Base-by-base conservation (phyloP, 2,797 vertebrate genomes). In the Notolepis coatsorum region DNA sequence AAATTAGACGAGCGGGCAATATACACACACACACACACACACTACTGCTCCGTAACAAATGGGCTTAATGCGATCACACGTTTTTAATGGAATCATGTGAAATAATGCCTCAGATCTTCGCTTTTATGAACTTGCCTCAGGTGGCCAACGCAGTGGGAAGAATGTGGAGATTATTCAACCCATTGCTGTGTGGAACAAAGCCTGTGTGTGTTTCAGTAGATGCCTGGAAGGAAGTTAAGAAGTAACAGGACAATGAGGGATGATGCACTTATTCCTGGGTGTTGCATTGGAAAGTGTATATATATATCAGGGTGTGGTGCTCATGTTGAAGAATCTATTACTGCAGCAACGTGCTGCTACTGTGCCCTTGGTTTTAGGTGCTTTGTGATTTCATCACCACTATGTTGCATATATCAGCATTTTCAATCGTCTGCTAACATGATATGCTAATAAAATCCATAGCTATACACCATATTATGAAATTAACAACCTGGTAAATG, bases 31-130 rank as follows among this genome's bases (percentile, higher is more conserved):
- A 61, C 52, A 55, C 42, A 38, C 37, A 56, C 73, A 78, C 78
- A 68, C 63, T n/a, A 27, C 25, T 5, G 49, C 68, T 23, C 65
- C 70, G 72, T 65, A 78, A 77, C 61, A 33, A 88, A 84, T 66
- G 59, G 51, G 77, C 77, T 81, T 84, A 87, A 88, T 80, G 81
- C 81, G 85, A 85, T 86, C 85, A 70, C 80, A 73, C 78, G 73
- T 87, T 72, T 88, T 85, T 87, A 88, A 88, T 87, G 86, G 85
- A 89, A 90, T 88, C 85, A 84, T 75, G 73, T 81, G 81, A 89
- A 89, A 84, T 86, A 86, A 88, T 88, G 86, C 81, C 77, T 87
- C 73, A 85, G 85, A 88, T 89, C 87, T 88, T 82, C 82, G 84
- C 81, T 88, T 90, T 85, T 84, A 84, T 86, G 78, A 88, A 88